Percentiles rank a stretch among this genome's conserved stretches.
These are phyloP conservation scores for Antheraea yamamai DNA, from an alignment of 2,888 invertebrate genomes.

Conservation along the genomic window DNA sequence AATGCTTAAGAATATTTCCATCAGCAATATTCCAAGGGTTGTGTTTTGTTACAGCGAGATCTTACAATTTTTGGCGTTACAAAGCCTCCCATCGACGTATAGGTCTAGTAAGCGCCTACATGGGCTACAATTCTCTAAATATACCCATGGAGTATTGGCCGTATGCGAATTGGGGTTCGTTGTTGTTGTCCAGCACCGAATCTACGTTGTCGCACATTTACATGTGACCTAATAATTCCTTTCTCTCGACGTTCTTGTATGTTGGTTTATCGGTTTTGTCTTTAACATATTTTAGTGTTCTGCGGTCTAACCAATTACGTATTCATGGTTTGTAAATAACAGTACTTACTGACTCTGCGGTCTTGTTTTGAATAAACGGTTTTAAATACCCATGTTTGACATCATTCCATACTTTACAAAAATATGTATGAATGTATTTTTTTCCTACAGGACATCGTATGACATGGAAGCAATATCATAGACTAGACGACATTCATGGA, in stretches of 20 bases:
- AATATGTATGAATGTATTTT: constrained; percentile 1
- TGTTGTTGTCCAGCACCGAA: constrained; percentile 59
- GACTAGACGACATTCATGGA: constrained; percentile 87
- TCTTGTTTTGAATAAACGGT: not conserved
- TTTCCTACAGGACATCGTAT: constrained; percentile 74
- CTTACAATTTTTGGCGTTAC: constrained; percentile 83
- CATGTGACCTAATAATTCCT: constrained; percentile 41
- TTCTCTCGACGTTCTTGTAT: constrained; percentile 26
- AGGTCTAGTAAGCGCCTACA: constrained; percentile 72
- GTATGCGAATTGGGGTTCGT: constrained; percentile 84
- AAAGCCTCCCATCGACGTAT: constrained; percentile 70
- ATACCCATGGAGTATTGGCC: constrained; percentile 83
- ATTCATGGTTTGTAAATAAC: constrained; percentile 36
- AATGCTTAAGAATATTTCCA: constrained; percentile 24
- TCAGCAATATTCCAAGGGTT: constrained; percentile 64
- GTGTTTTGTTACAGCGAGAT: constrained; percentile 80
- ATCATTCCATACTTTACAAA: not conserved
- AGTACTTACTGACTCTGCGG: constrained; percentile 6
- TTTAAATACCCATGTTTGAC: not conserved
- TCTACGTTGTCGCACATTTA: constrained; percentile 44
- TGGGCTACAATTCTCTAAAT: constrained; percentile 80
- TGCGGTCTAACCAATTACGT: constrained; percentile 28
- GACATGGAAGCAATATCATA: constrained; percentile 92
- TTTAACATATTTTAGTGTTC: constrained; percentile 31
- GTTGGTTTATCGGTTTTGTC: constrained; percentile 28